These are phyloP conservation scores for Polia nebulosa DNA, from an alignment of 2,888 invertebrate genomes.

Conservation along the genomic window DNA sequence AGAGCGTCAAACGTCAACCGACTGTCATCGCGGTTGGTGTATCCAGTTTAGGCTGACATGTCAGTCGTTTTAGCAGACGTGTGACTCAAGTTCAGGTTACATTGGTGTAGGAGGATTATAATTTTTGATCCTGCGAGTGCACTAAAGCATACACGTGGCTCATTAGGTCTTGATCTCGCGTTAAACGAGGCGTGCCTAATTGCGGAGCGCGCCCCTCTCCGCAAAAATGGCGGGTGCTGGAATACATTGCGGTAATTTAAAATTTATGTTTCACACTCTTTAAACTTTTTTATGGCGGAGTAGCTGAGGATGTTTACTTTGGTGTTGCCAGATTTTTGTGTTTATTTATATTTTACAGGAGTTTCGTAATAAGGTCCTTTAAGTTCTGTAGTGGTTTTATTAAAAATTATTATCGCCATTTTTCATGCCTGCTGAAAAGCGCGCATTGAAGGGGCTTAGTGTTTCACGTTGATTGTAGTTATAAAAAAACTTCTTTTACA, in stretches of 20 bases:
- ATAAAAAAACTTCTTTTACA: too few species aligned
- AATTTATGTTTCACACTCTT: constrained; percentile 83
- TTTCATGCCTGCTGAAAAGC: background rate
- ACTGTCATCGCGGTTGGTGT: constrained; percentile 75
- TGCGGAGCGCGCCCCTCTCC: constrained; percentile 77
- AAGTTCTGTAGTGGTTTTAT: constrained; percentile 35
- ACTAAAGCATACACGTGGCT: constrained; percentile 88
- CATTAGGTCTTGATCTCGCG: constrained; percentile 88
- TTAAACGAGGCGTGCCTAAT: constrained; percentile 87
- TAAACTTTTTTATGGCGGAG: constrained; percentile 71
- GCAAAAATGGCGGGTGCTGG: constrained; percentile 78
- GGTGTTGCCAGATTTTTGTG: constrained; percentile 61
- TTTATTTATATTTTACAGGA: constrained; percentile 51
- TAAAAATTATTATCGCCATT: background rate
- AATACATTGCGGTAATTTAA: constrained; percentile 80
- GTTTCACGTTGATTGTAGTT: too few species aligned
- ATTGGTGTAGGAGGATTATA: constrained; percentile 79
- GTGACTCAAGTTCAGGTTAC: constrained; percentile 63
- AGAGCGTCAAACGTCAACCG: constrained; percentile 79
- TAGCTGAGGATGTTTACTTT: constrained; percentile 57
- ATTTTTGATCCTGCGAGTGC: constrained; percentile 86
- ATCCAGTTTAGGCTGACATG: constrained; percentile 66
- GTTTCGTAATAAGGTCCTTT: constrained; percentile 37
- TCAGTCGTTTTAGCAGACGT: constrained; percentile 1
- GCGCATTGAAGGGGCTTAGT: background rate